These are phyloP conservation scores for Aplidium turbinatum DNA, from an alignment of 23 tunicate genomes.

Conservation along the genomic window DNA sequence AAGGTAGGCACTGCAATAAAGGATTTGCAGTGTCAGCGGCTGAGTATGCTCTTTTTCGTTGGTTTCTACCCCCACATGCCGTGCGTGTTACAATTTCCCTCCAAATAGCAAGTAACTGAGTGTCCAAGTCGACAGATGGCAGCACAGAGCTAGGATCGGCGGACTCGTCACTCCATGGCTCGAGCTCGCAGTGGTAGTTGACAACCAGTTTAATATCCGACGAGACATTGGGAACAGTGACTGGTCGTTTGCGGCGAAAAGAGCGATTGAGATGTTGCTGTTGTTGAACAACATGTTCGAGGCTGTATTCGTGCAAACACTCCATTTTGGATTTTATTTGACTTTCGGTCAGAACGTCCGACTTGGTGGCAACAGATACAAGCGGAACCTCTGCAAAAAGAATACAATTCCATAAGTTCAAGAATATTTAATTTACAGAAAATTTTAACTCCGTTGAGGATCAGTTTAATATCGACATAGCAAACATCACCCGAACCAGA, in stretches of 20 bases:
- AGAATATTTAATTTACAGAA: too few species aligned
- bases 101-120: constrained; percentile 76
- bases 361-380: constrained; percentile 79
- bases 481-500: too few species aligned
- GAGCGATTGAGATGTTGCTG: constrained; percentile 27
- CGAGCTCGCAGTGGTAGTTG: constrained; percentile 88
- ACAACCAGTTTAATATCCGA: constrained; percentile 46
- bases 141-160: constrained; percentile 59
- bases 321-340: constrained; percentile 40
- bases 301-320: constrained; percentile 62
- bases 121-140: constrained; percentile 65
- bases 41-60: constrained; percentile 71
- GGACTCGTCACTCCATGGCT: constrained; percentile 90
- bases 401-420: too few species aligned
- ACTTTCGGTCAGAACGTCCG: constrained; percentile 50
- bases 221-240: constrained; percentile 41
- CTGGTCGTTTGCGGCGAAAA: constrained; percentile 39
- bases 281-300: constrained; percentile 44
- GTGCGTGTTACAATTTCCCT: constrained; percentile 87
- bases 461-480: too few species aligned
- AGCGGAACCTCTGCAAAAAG: constrained; percentile 75
- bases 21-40: constrained; percentile 52
- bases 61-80: constrained; percentile 51
- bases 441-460: too few species aligned
- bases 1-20: constrained; percentile 81